Percentiles rank a stretch among this genome's conserved stretches.
Evolutionary conservation across 2,113 vertebrate genomes (phyloP).

Genomic region (Indri indri): DNA sequence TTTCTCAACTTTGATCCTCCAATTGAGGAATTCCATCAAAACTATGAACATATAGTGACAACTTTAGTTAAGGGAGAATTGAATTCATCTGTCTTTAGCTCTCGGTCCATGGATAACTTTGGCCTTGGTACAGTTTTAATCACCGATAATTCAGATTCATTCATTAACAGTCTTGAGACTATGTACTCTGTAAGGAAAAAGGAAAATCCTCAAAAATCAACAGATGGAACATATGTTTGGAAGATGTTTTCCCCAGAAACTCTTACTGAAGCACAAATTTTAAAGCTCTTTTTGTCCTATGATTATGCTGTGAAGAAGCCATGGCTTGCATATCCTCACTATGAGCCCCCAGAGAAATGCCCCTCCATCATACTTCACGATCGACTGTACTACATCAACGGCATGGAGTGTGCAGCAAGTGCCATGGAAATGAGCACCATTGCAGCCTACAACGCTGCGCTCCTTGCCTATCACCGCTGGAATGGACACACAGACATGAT

Average conservation of each 20-base stretch:
- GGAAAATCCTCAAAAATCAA: conserved; percentile 66
- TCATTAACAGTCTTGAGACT: conserved; percentile 86
- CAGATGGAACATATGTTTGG: conserved; percentile 84
- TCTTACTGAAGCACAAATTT: conserved; percentile 87
- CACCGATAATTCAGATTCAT: conserved; percentile 83
- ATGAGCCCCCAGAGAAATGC: conserved; percentile 84
- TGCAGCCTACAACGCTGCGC: conserved; percentile 89
- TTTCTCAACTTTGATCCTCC: conserved; percentile 92
- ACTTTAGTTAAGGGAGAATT: conserved; percentile 91
- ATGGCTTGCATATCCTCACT: conserved; percentile 92
- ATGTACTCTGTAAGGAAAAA: conserved; percentile 77
- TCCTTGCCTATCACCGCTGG: conserved; percentile 94
- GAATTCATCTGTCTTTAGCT: conserved; percentile 90
- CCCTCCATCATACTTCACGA: conserved; percentile 92
- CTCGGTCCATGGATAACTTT: conserved; percentile 79
- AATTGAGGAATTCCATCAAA: conserved; percentile 83
- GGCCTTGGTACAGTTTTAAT: conserved; percentile 85
- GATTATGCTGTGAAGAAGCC: conserved; percentile 83
- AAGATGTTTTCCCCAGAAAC: conserved; percentile 89
- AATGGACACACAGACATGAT: conserved; percentile 81
- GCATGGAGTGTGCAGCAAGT: conserved; percentile 91
- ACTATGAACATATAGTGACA: conserved; percentile 87
- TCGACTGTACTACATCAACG: conserved; percentile 91
- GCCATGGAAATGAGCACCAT: conserved; percentile 95
- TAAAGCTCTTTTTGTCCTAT: conserved; percentile 88